phyloP scores from a whole-genome alignment of 1,140 invertebrate genomes.

The Chrysoperla carnea region DNA sequence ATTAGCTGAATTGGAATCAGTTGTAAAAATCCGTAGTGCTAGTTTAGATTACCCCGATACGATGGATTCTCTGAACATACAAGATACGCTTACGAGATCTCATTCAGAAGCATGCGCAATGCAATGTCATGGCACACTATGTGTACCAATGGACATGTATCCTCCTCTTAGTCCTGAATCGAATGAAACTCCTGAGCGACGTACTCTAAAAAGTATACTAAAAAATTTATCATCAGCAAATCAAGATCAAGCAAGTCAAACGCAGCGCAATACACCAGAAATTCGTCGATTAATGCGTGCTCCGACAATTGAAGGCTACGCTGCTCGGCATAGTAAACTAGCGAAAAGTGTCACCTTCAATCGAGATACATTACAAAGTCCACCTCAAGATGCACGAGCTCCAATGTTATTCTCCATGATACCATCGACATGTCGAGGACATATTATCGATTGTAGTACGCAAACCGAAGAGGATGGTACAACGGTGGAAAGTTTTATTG shows the following conservation, averaged over 20 bases:
- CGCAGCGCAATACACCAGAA: conserved; percentile 28
- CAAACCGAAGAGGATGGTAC: conserved; percentile 1
- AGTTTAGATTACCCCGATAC: conserved; percentile 59
- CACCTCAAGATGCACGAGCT: conserved; percentile 28
- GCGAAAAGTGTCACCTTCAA: conserved; percentile 80
- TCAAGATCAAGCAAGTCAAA: conserved; percentile 18
- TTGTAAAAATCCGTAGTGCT: conserved; percentile 51
- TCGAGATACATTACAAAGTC: conserved; percentile 61
- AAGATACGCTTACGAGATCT: conserved; percentile 22
- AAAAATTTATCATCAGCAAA: conserved; percentile 58
- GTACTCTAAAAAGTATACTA: conserved; percentile 67
- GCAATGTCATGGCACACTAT: conserved; percentile 27
- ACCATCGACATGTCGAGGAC: conserved; percentile 5
- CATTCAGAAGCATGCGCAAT: conserved; percentile 34
- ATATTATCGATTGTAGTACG: background rate
- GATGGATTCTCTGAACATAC: conserved; percentile 29
- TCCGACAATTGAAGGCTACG: conserved; percentile 71
- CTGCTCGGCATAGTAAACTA: conserved; percentile 68
- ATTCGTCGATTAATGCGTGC: conserved; percentile 49
- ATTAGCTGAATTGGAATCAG: conserved; percentile 58
- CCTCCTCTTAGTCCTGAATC: conserved; percentile 44
- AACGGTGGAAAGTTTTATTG: background rate
- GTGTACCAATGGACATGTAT: conserved; percentile 13
- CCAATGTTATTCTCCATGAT: conserved; percentile 12
- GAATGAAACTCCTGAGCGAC: conserved; percentile 66